These are phyloP conservation scores for Gymnothorax javanicus DNA, from an alignment of 2,797 vertebrate species.

Conservation along the genomic window DNA sequence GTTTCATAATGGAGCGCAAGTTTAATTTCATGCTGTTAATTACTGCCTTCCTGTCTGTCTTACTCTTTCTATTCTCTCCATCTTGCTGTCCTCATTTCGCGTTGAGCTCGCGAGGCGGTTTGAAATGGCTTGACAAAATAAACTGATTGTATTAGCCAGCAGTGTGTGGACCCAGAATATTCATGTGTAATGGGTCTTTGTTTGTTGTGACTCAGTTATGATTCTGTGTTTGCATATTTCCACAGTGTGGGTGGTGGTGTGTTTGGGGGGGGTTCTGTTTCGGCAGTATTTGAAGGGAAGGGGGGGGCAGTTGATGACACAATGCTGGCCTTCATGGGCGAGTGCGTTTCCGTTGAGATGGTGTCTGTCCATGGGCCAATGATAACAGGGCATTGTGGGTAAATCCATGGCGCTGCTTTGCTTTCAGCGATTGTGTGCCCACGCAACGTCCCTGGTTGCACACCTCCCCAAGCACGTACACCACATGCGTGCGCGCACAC, in stretches of 20 bases:
- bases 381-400: constrained; percentile 1
- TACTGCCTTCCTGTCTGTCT: background rate
- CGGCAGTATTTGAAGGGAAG: background rate
- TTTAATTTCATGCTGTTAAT: background rate
- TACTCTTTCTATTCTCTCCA: background rate
- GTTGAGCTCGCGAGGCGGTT: background rate
- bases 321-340: background rate
- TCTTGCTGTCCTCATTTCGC: background rate
- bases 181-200: background rate
- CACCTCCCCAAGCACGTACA: background rate
- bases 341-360: background rate
- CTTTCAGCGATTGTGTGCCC: background rate
- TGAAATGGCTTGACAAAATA: background rate
- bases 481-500: background rate
- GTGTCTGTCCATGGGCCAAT: background rate
- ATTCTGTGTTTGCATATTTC: background rate
- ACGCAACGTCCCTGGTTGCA: background rate
- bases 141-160: background rate
- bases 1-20: background rate
- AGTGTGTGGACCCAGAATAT: too few species aligned
- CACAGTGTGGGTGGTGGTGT: background rate
- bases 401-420: background rate
- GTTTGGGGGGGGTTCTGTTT: background rate
- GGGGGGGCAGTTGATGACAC: background rate
- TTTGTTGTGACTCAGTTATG: background rate